Percentiles rank a stretch among this genome's conserved stretches.
Evolutionary conservation across 2,797 vertebrate genomes (phyloP).

Genomic region (Huso huso): DNA sequence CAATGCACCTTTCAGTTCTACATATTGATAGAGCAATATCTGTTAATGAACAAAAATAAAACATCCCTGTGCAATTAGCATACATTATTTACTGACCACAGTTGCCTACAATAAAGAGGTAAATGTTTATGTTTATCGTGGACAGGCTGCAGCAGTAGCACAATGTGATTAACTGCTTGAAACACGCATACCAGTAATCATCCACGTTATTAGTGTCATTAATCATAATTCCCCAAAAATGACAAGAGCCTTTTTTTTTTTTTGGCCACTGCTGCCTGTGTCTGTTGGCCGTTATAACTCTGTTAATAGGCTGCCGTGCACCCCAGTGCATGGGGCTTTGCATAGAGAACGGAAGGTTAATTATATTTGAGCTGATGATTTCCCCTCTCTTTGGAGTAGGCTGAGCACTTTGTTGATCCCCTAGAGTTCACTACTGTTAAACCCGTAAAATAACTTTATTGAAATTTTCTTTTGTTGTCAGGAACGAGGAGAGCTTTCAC

Average conservation of each 20-base stretch:
- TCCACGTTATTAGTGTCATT: conserved; percentile 81
- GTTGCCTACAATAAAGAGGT: conserved; percentile 73
- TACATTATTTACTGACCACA: conserved; percentile 64
- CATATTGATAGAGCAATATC: conserved; percentile 2
- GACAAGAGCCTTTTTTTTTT: conserved; percentile 61
- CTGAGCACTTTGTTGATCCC: conserved; percentile 62
- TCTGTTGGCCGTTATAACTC: conserved; percentile 72
- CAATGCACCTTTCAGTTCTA: background rate
- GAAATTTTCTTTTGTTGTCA: conserved; percentile 70
- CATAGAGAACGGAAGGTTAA: conserved; percentile 90
- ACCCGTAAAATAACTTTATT: conserved; percentile 67
- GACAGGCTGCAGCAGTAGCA: conserved; percentile 60
- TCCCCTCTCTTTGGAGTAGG: conserved; percentile 64
- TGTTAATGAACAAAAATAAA: conserved; percentile 58
- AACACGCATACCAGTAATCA: conserved; percentile 78
- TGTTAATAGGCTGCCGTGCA: conserved; percentile 58
- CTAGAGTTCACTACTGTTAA: conserved; percentile 59
- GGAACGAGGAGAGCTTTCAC: conserved; percentile 45
- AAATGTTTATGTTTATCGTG: conserved; percentile 89
- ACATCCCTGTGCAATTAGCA: conserved; percentile 78
- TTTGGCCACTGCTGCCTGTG: conserved; percentile 51
- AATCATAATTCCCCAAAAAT: conserved; percentile 81
- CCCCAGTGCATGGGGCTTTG: conserved; percentile 70
- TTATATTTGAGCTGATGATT: conserved; percentile 85
- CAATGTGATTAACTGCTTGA: conserved; percentile 81